A percentile compares a stretch with the other conserved stretches of the same genome.
Conservation (phyloP, 2,888 invertebrate genomes). For the Eristalis arbustorum region DNA sequence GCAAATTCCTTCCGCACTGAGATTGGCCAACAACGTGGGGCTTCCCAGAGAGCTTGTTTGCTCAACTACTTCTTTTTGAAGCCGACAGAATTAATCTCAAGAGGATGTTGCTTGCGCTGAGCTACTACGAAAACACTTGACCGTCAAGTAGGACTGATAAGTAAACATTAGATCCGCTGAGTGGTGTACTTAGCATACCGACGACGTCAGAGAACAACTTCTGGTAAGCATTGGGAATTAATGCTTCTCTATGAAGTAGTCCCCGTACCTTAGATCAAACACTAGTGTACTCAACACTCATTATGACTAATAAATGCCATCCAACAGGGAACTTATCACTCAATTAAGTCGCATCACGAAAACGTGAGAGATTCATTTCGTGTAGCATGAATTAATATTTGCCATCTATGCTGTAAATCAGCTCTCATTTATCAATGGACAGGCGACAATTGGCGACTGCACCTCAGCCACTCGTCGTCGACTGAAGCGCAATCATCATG, state of each 20-base stretch:
- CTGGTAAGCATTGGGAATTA: background rate
- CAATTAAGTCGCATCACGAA: background rate
- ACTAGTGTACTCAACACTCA: background rate
- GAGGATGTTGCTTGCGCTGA: background rate
- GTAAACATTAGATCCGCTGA: background rate
- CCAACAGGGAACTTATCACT: background rate
- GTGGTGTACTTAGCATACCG: background rate
- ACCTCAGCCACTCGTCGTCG: background rate
- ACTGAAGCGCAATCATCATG: background rate
- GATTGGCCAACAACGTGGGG: background rate
- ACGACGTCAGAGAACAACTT: background rate
- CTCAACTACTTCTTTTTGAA: background rate
- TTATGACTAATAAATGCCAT: background rate
- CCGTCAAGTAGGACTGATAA: background rate
- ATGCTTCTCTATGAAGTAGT: background rate
- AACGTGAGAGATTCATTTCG: background rate
- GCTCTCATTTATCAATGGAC: background rate
- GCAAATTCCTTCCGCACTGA: background rate
- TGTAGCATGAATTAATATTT: background rate
- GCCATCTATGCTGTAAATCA: background rate
- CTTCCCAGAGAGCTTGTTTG: background rate
- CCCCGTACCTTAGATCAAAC: background rate
- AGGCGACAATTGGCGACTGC: conserved; percentile 3
- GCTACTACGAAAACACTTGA: background rate
- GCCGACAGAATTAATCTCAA: background rate